Conservation (phyloP, 2,888 invertebrate genomes). For the Ommatoiulus sabulosus region DNA sequence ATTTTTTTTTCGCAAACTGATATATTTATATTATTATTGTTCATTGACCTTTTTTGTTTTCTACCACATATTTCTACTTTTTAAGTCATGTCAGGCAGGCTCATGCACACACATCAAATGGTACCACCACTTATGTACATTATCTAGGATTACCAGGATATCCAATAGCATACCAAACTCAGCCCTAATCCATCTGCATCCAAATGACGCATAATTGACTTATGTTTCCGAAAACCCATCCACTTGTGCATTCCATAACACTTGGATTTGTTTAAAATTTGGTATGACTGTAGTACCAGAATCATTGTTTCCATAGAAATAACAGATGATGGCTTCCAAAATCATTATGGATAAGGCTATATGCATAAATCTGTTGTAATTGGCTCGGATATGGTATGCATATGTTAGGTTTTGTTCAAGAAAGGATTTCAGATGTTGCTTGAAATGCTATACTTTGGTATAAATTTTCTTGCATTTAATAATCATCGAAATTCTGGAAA, state of each 20-base stretch:
- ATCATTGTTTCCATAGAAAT: conserved; percentile 5
- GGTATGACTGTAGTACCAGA: not conserved
- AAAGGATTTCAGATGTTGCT: not conserved
- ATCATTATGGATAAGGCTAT: conserved; percentile 16
- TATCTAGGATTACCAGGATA: conserved; percentile 19
- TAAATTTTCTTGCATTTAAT: not conserved
- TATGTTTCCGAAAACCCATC: conserved; percentile 9
- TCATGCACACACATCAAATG: conserved; percentile 34
- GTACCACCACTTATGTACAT: conserved; percentile 10
- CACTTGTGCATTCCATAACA: not conserved
- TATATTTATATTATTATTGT: conserved; percentile 58
- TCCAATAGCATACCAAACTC: not conserved
- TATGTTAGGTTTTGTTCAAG: not conserved
- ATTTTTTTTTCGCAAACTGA: conserved; percentile 58
- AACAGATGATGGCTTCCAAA: conserved; percentile 25
- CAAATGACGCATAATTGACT: not conserved
- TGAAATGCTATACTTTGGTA: not conserved
- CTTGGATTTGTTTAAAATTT: not conserved
- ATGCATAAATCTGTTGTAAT: conserved; percentile 29
- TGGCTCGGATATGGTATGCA: not conserved
- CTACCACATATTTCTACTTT: conserved; percentile 47
- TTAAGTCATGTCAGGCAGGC: conserved; percentile 44
- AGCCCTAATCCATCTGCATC: not conserved
- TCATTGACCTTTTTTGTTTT: conserved; percentile 55
- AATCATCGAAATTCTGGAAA: not conserved